Evolutionary conservation across 2,797 vertebrate species (phyloP), one percentile per base, ranked within the genome.

Genomic region (Acestrorhynchus altus): DNA sequence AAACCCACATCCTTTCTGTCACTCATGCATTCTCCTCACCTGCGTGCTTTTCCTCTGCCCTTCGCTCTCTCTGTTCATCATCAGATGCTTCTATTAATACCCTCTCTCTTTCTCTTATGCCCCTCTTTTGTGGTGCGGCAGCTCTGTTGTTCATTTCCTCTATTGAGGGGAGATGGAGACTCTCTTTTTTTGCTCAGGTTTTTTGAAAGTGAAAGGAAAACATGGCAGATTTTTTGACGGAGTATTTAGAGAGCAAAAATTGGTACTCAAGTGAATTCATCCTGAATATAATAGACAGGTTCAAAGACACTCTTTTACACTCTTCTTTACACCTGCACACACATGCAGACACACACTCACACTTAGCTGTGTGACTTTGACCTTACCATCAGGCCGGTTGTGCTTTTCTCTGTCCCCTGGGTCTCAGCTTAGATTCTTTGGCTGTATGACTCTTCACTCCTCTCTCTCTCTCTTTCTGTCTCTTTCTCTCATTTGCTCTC

Each of bases 171-270:
- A 74, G 46, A 73, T 63, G 69, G 54, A 70, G 42, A 42, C 70
- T 59, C 42, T 72, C 66, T 54, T 77, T 61, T 61, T 60, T 54
- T 67, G 35, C 61, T 73, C 56, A 22, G 49, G 40, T 10, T 11
- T 49, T 63, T 61, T 73, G 42, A 35, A 59, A 77, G 60, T 52
- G 22, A 52, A 22, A 54, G 39, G 51, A 67, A 46, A 59, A 54
- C 66, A 64, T 61, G 66, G 20, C 65, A 74, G 64, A 68, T 35
- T 60, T 46, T 61, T 67, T 72, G 68, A 73, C 54, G 69, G 64
- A 81, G 69, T 77, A 73, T 72, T 72, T 76, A 76, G 74, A 77
- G 74, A 66, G 69, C 49, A 76, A 40, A 81, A 76, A 73, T 26
- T 52, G 71, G 18, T 47, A 56, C 72, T 71, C 47, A n/a, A 47